These are phyloP conservation scores for Bombus sibiricus DNA, from an alignment of 1,140 invertebrate species.

Conservation along the genomic window DNA sequence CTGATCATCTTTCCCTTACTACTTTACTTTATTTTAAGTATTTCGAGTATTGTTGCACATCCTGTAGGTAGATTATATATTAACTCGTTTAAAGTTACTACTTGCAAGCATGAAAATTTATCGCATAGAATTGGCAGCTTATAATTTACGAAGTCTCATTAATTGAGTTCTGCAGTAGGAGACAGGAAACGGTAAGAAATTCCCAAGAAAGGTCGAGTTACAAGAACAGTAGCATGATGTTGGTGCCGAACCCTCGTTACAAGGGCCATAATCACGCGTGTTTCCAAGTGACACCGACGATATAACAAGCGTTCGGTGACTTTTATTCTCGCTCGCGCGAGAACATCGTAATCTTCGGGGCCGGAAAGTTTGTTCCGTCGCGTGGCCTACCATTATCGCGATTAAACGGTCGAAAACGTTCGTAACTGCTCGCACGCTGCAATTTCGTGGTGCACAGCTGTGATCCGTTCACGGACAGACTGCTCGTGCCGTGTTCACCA, in stretches of 20 bases:
- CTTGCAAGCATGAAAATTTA: neutral
- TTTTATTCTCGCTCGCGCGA: neutral
- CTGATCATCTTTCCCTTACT: too few species aligned
- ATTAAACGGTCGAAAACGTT: conserved; percentile 51
- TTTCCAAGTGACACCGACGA: conserved; percentile 7
- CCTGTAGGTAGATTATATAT: neutral
- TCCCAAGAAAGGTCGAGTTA: neutral
- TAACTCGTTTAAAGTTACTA: neutral
- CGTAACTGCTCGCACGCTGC: conserved; percentile 44
- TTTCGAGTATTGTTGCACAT: neutral
- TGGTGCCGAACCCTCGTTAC: neutral
- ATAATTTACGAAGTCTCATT: neutral
- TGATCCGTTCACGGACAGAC: conserved; percentile 59
- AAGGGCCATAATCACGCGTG: conserved; percentile 16
- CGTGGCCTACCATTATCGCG: conserved; percentile 48
- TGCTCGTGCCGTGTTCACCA: conserved; percentile 60
- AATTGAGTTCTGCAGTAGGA: neutral
- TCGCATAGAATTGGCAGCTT: neutral
- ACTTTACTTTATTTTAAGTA: too few species aligned
- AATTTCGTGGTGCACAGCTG: conserved; percentile 67
- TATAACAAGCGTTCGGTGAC: conserved; percentile 21
- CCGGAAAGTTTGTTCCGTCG: conserved; percentile 51
- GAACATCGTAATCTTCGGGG: conserved; percentile 41
- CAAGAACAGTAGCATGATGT: conserved; percentile 20
- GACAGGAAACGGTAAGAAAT: neutral